Percentiles rank a stretch among this genome's conserved stretches.
phyloP scores from a whole-genome alignment of 2,113 vertebrate species.

The Ophiodon elongatus region DNA sequence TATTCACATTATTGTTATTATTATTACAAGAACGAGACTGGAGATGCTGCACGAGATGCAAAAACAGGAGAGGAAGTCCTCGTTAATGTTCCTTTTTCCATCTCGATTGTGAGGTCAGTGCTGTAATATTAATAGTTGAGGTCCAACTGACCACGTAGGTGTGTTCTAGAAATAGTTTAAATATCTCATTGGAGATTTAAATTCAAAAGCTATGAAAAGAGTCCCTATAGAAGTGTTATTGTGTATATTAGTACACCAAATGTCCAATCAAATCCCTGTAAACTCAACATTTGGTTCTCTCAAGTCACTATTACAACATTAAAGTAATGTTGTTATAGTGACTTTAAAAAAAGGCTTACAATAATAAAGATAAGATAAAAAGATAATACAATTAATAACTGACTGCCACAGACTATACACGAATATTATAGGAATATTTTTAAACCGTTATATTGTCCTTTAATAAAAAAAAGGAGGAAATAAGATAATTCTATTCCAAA shows the following conservation, averaged over 20 bases:
- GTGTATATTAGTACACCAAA: neutral
- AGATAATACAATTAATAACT: neutral
- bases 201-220: neutral
- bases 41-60: neutral
- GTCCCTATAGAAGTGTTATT: neutral
- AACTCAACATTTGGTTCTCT: neutral
- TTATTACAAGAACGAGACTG: neutral
- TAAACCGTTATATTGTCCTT: neutral
- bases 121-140: conserved; percentile 16
- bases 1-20: too few relatives aligned
- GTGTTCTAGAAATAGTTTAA: neutral
- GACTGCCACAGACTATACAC: neutral
- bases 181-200: neutral
- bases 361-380: neutral
- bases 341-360: neutral
- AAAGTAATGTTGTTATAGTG: neutral
- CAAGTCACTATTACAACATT: neutral
- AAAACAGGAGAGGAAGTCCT: neutral
- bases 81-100: neutral
- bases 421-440: neutral
- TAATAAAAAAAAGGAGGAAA: neutral
- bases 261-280: neutral
- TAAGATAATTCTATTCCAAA: neutral
- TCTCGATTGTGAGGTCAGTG: neutral
- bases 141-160: conserved; percentile 2